A percentile compares a stretch with the other conserved stretches of the same genome.
Evolutionary conservation across 2,888 invertebrate genomes (phyloP).

Genomic region (Iselma pallidipennis): DNA sequence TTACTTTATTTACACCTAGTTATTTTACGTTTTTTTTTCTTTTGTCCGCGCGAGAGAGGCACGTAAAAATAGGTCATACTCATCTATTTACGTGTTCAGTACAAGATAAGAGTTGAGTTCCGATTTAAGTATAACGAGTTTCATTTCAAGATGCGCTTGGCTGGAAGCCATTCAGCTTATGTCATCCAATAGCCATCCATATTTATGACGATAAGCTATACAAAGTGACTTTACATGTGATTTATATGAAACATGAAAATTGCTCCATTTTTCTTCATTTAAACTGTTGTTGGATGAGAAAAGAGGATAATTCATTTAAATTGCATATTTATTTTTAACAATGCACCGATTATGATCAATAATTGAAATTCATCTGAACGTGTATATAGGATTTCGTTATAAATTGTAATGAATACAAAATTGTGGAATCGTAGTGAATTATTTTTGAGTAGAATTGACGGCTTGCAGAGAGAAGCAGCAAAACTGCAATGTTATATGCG

Average conservation of each 20-base stretch:
- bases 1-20: neutral
- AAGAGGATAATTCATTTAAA: neutral
- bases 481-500: neutral
- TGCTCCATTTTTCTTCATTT: neutral
- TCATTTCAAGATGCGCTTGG: slow-evolving; percentile 32
- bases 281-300: neutral
- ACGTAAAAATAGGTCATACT: slow-evolving; percentile 13
- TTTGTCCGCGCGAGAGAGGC: neutral
- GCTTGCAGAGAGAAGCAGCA: neutral
- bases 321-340: neutral
- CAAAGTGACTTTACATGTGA: slow-evolving; percentile 33
- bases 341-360: neutral
- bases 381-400: slow-evolving; percentile 7
- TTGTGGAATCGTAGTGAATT: slow-evolving; percentile 17
- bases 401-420: slow-evolving; percentile 14
- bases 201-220: slow-evolving; percentile 41
- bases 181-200: slow-evolving; percentile 39
- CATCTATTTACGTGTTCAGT: slow-evolving; percentile 35
- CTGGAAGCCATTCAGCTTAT: slow-evolving; percentile 40
- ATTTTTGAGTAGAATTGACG: neutral
- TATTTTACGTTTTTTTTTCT: slow-evolving; percentile 21
- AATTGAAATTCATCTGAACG: neutral
- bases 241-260: slow-evolving; percentile 27
- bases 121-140: slow-evolving; percentile 21
- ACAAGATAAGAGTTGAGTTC: slow-evolving; percentile 30